Percentiles rank a stretch among this genome's conserved stretches.
Evolutionary conservation across 2,113 vertebrate species (phyloP).

Genomic region (Rallus limicola): DNA sequence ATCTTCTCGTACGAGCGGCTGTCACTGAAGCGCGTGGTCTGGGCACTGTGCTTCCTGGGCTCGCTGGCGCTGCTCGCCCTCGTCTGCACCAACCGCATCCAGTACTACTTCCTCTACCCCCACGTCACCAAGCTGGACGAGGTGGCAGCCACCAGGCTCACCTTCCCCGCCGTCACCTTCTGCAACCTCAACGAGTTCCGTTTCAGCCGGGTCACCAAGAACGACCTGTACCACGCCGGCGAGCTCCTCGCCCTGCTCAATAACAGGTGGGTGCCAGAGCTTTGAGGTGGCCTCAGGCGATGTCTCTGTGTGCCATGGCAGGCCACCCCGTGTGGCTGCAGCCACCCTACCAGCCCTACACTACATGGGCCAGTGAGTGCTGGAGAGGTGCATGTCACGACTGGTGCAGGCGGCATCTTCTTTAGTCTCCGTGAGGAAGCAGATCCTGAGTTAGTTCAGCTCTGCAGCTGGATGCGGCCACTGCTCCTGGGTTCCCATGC

Average conservation of each 20-base stretch:
- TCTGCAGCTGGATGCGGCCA: background rate
- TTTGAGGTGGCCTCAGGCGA: background rate
- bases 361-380: background rate
- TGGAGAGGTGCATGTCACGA: fast-evolving
- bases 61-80: conserved; percentile 88
- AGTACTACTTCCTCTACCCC: conserved; percentile 96
- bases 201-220: conserved; percentile 94
- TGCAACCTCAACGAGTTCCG: conserved; percentile 99
- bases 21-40: conserved; percentile 90
- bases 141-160: conserved; percentile 86
- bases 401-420: background rate
- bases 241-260: conserved; percentile 97
- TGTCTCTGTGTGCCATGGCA: fast-evolving
- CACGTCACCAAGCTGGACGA: conserved; percentile 98
- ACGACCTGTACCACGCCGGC: conserved; percentile 97
- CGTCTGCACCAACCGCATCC: conserved; percentile 93
- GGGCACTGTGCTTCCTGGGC: conserved; percentile 93
- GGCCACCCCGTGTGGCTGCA: fast-evolving
- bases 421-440: background rate
- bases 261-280: conserved; percentile 83
- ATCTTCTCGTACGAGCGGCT: conserved; percentile 97
- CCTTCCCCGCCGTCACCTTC: conserved; percentile 94
- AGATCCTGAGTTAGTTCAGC: background rate
- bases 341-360: fast-evolving
- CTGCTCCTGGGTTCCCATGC: background rate